These are phyloP conservation scores for Megaceryle torquata DNA, from an alignment of 2,113 vertebrate species.

Conservation along the genomic window DNA sequence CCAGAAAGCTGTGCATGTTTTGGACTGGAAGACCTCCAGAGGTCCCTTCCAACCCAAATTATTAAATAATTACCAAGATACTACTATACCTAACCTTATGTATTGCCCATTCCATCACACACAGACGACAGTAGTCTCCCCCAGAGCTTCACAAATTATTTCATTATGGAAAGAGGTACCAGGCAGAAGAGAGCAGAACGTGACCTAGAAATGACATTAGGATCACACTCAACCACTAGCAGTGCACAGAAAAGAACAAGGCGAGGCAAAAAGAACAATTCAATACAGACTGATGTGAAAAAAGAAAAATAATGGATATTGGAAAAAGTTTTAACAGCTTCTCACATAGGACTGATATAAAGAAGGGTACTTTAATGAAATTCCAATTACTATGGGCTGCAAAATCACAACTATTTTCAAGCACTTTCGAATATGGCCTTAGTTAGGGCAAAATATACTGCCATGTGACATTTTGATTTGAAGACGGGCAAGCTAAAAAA, in stretches of 20 bases:
- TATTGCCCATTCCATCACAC: not conserved
- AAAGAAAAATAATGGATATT: not conserved
- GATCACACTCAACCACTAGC: not conserved
- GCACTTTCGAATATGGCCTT: not conserved
- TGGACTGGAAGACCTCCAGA: not conserved
- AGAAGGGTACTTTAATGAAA: not conserved
- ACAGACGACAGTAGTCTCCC: not conserved
- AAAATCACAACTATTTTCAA: not conserved
- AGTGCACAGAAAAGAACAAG: not conserved
- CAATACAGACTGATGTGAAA: not conserved
- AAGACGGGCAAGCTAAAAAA: not conserved
- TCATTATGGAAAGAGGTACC: not conserved
- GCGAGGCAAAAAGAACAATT: not conserved
- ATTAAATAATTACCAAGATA: not conserved
- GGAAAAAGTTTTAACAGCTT: not conserved
- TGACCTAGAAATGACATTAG: not conserved
- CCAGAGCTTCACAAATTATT: fast-evolving
- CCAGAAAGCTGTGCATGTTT: not conserved
- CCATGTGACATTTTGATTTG: not conserved
- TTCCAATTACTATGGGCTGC: not conserved
- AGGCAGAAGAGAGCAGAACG: not conserved
- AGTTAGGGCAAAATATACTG: not conserved
- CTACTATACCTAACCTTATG: not conserved
- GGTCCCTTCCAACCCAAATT: not conserved
- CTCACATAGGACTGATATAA: fast-evolving